A percentile compares a stretch with the other conserved stretches of the same genome.
phyloP scores from a whole-genome alignment of 1,140 invertebrate genomes.

The Telenomus remus region DNA sequence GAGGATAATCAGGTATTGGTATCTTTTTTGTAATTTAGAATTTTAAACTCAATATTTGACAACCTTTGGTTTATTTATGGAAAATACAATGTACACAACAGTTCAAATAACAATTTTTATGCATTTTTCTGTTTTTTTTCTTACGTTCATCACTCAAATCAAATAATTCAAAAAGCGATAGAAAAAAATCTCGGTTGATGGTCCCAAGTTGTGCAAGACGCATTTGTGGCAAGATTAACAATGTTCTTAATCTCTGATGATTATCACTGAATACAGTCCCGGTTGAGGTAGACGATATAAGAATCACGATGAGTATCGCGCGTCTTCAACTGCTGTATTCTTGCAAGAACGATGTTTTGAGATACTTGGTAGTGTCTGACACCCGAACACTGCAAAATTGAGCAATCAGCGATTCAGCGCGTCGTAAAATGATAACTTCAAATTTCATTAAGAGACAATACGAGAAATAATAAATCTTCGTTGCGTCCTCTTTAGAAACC shows the following conservation, averaged over 20 bases:
- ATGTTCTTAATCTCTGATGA: conserved; percentile 24
- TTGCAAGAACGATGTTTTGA: conserved; percentile 13
- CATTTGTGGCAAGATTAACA: conserved; percentile 23
- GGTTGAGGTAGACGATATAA: conserved; percentile 40
- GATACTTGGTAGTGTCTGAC: conserved; percentile 11
- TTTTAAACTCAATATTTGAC: too few relatives aligned
- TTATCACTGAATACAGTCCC: conserved; percentile 39
- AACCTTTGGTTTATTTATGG: conserved; percentile 9
- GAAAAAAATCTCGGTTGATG: conserved; percentile 3
- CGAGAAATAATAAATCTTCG: too few relatives aligned
- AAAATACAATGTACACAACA: too few relatives aligned
- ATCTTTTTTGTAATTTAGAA: too few relatives aligned
- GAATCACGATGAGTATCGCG: conserved; percentile 29
- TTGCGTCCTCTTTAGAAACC: too few relatives aligned
- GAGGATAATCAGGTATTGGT: too few relatives aligned
- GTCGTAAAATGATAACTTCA: too few relatives aligned
- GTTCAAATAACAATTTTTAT: conserved; percentile 1
- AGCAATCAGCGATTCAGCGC: background rate
- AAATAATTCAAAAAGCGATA: conserved; percentile 1
- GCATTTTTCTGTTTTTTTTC: background rate
- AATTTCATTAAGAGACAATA: background rate
- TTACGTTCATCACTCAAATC: background rate
- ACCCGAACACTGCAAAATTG: conserved; percentile 5
- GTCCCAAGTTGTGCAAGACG: background rate
- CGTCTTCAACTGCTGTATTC: conserved; percentile 35